phyloP scores from a whole-genome alignment of 2,888 invertebrate species.

The Hoplodrina ambigua region DNA sequence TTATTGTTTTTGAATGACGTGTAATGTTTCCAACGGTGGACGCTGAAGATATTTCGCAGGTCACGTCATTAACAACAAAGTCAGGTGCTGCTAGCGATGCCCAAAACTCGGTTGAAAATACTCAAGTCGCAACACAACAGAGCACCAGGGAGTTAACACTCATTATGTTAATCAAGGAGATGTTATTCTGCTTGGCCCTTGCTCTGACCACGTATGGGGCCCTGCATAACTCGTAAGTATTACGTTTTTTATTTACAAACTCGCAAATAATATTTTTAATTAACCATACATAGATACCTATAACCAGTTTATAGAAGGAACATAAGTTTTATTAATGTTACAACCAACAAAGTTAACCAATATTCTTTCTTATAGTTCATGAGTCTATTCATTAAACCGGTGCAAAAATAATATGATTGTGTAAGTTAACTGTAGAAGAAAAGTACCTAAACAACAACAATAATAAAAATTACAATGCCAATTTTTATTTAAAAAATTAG shows the following conservation, averaged over 20 bases:
- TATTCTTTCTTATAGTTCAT: not conserved
- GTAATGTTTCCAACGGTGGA: conserved; percentile 90
- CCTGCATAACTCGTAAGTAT: conserved; percentile 93
- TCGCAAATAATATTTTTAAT: not conserved
- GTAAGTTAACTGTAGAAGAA: not conserved
- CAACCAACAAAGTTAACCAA: too few relatives aligned
- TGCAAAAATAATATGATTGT: not conserved
- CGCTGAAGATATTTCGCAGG: conserved; percentile 85
- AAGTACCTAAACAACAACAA: too few relatives aligned
- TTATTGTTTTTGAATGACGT: conserved; percentile 88
- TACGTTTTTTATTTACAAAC: conserved; percentile 34
- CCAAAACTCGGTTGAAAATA: conserved; percentile 78
- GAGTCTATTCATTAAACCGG: too few relatives aligned
- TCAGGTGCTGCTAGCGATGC: conserved; percentile 83
- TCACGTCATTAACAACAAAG: conserved; percentile 84
- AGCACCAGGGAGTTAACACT: conserved; percentile 83
- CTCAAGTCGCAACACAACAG: conserved; percentile 78
- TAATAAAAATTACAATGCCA: too few relatives aligned
- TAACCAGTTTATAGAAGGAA: too few relatives aligned
- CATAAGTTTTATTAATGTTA: too few relatives aligned
- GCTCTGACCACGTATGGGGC: conserved; percentile 93
- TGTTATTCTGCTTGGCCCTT: conserved; percentile 91
- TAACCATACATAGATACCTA: not conserved
- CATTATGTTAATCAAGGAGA: conserved; percentile 92
- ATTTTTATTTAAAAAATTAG: too few relatives aligned